Percentiles rank a stretch among this genome's conserved stretches.
phyloP scores from a whole-genome alignment of 2,888 invertebrate genomes.

The Electrophaes corylata region DNA sequence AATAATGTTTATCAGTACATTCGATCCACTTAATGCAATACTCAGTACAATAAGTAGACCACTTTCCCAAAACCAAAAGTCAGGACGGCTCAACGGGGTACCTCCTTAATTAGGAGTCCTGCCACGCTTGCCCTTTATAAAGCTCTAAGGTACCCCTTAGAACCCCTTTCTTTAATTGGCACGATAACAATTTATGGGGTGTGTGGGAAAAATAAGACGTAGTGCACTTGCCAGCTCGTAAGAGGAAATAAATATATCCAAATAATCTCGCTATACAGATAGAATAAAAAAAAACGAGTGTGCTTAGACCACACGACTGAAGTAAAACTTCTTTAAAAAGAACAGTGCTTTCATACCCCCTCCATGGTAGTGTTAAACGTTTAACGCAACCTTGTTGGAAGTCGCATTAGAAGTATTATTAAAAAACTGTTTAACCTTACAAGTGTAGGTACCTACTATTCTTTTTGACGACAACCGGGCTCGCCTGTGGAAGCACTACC shows the following conservation, averaged over 20 bases:
- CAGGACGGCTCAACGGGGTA: slow-evolving; percentile 58
- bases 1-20: slow-evolving; percentile 15
- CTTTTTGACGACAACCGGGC: too few species aligned
- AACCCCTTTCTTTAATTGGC: slow-evolving; percentile 76
- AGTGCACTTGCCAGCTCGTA: slow-evolving; percentile 63
- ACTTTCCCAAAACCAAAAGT: slow-evolving; percentile 40
- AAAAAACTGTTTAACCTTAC: too few species aligned
- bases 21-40: slow-evolving; percentile 22
- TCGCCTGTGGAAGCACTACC: too few species aligned
- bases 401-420: too few species aligned
- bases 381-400: too few species aligned
- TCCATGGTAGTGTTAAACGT: too few species aligned
- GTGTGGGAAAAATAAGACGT: slow-evolving; percentile 67
- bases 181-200: slow-evolving; percentile 78
- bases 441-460: too few species aligned
- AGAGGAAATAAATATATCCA: not conserved
- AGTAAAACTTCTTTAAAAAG: too few species aligned
- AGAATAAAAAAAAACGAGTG: not conserved
- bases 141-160: slow-evolving; percentile 59
- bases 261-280: not conserved
- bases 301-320: too few species aligned
- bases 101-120: slow-evolving; percentile 80
- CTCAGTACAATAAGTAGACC: slow-evolving; percentile 20
- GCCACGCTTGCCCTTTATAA: slow-evolving; percentile 75
- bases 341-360: too few species aligned